Base-by-base conservation (phyloP, 2,888 invertebrate genomes). In the Maniola hyperantus region DNA sequence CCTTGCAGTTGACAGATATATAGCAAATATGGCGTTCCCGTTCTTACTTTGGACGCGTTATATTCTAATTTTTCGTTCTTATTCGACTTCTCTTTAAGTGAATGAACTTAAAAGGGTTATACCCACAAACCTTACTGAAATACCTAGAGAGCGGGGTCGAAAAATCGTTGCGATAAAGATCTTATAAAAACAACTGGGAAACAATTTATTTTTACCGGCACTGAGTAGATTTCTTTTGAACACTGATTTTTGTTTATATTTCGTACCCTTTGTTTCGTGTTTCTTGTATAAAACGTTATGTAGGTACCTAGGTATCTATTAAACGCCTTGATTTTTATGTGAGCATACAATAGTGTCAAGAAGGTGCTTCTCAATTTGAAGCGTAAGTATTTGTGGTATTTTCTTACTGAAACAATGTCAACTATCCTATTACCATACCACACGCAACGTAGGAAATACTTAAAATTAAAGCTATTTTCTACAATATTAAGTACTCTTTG, bases 71-170 rank as follows among this genome's bases (percentile, higher is more conserved):
- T 90, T 89, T 88, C 86, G 82, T 84, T 84, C 54, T 83, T 88
- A 89, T 83, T 88, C 83, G 80, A 62, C 64, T 73, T 75, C 81
- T 81, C 83, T 84, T 81, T 81, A 83, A 81, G 84, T 81, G 82
- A 87, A 81, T 79, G 80, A 85, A 84, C 82, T 83, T 82, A 81
- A 86, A 89, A 86, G 89, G 90, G 89, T 89, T 89, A 83, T 84
- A 84, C 81, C 78, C 74, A 72, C 71, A 73, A 77, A 81, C 80
- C 83, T 85, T 85, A 87, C 85, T 87, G 84, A 80, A 88, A 89
- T 80, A 83, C 82, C 83, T 82, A 72, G 73, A 72, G 57, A 73
- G 69, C 72, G 70, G 70, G 67, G 69, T 64, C 71, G 66, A 74
- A 73, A 72, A 71, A 72, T 72, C 63, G 65, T 69, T 66, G 63